Percentiles rank a stretch among this genome's conserved stretches.
Conservation (phyloP, 1,140 invertebrate genomes). For the Leptinotarsa lineolata region DNA sequence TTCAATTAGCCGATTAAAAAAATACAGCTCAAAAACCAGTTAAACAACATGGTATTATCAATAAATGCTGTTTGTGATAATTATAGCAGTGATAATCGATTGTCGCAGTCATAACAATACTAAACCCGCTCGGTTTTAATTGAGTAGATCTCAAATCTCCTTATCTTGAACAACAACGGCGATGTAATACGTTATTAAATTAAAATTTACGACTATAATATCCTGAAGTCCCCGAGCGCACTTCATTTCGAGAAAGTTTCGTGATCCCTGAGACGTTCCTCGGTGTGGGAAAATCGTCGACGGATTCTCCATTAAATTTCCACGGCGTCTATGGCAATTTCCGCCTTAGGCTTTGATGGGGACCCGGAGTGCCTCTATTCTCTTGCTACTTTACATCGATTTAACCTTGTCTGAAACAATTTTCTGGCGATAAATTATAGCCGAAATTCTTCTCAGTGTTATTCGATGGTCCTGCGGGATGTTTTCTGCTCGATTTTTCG, state of each 20-base stretch:
- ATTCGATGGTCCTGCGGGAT: not conserved
- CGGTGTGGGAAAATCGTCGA: not conserved
- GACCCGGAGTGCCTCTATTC: not conserved
- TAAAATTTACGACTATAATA: slow-evolving; percentile 9
- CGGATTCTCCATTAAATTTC: not conserved
- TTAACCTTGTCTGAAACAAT: slow-evolving; percentile 4
- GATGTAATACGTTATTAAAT: slow-evolving; percentile 6
- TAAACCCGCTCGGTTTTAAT: too few species aligned
- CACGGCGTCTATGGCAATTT: slow-evolving; percentile 1
- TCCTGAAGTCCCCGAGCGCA: slow-evolving; percentile 1
- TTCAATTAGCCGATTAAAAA: too few species aligned
- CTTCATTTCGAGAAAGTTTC: not conserved
- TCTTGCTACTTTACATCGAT: slow-evolving; percentile 8
- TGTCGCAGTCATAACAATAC: too few species aligned
- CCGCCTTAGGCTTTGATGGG: not conserved
- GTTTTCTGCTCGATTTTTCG: not conserved
- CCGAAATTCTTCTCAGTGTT: not conserved
- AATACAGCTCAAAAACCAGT: too few species aligned
- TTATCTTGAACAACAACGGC: not conserved
- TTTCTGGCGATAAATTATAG: not conserved
- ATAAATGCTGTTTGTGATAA: too few species aligned
- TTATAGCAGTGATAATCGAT: too few species aligned
- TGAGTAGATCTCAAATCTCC: not conserved
- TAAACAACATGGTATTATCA: too few species aligned
- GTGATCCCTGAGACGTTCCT: slow-evolving; percentile 1